A percentile compares a stretch with the other conserved stretches of the same genome.
phyloP scores from a whole-genome alignment of 2,888 invertebrate genomes.

The Cactoblastis cactorum region DNA sequence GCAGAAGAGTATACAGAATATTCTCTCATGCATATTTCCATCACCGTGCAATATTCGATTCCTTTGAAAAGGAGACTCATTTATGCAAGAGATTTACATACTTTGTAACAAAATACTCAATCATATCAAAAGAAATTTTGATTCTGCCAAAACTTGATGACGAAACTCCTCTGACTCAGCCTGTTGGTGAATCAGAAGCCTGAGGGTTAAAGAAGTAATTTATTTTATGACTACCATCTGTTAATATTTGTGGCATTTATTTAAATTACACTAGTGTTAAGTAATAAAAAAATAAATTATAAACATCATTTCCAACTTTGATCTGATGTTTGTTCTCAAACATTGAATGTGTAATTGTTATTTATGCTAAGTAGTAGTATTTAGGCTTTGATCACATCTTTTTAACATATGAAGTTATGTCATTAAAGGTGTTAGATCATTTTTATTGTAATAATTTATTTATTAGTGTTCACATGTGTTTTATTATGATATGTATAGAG shows the following conservation, averaged over 20 bases:
- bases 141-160: constrained; percentile 98
- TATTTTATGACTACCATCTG: constrained; percentile 22
- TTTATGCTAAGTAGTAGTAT: not conserved
- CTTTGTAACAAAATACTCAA: constrained; percentile 98
- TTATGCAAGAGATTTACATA: constrained; percentile 97
- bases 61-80: constrained; percentile 97
- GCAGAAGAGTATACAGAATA: constrained; percentile 98
- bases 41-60: constrained; percentile 97
- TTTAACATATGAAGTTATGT: no score
- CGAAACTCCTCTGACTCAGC: constrained; percentile 79
- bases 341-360: not conserved
- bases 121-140: constrained; percentile 98
- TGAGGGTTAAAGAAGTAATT: constrained; percentile 43
- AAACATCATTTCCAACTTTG: not conserved
- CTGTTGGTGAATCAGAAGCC: constrained; percentile 75
- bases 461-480: no score
- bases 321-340: not conserved
- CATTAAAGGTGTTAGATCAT: no score
- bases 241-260: constrained; percentile 23
- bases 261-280: constrained; percentile 12
- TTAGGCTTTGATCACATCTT: no score
- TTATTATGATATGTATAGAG: no score
- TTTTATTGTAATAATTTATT: no score
- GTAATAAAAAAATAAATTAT: not conserved
- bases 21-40: constrained; percentile 99